Evolutionary conservation across 2,797 vertebrate species (phyloP).

Genomic region (Enteromius treurensis): DNA sequence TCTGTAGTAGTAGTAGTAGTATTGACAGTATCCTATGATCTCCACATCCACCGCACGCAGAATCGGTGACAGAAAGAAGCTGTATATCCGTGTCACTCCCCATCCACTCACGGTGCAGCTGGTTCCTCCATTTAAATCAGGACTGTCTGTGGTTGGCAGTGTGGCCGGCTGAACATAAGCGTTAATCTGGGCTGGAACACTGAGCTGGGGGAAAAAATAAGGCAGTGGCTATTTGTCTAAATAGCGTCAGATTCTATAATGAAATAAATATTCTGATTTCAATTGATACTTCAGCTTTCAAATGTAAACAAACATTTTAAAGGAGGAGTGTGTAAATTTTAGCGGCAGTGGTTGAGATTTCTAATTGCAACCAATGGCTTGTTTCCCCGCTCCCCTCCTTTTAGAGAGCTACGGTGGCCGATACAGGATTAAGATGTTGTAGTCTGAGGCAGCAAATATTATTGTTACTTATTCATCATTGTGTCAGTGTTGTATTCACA

Average conservation of each 20-base stretch:
- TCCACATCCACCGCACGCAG: conserved; percentile 76
- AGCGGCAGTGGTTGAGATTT: no score
- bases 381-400: no score
- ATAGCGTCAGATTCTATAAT: no score
- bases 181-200: conserved; percentile 67
- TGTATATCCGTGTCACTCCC: conserved; percentile 76
- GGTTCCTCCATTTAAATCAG: accelerated
- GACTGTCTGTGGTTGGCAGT: conserved; percentile 52
- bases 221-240: no score
- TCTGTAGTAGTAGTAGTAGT: conserved; percentile 70
- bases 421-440: no score
- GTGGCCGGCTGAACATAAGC: conserved; percentile 65
- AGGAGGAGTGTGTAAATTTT: no score
- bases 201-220: conserved; percentile 69
- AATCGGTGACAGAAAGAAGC: conserved; percentile 69
- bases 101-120: conserved; percentile 80
- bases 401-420: no score
- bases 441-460: no score
- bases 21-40: conserved; percentile 60
- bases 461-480: no score
- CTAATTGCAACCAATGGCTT: no score
- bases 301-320: neutral
- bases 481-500: no score
- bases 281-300: neutral
- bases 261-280: neutral